Base-by-base conservation (phyloP, 2,113 vertebrate species). In the Dendropsophus ebraccatus region DNA sequence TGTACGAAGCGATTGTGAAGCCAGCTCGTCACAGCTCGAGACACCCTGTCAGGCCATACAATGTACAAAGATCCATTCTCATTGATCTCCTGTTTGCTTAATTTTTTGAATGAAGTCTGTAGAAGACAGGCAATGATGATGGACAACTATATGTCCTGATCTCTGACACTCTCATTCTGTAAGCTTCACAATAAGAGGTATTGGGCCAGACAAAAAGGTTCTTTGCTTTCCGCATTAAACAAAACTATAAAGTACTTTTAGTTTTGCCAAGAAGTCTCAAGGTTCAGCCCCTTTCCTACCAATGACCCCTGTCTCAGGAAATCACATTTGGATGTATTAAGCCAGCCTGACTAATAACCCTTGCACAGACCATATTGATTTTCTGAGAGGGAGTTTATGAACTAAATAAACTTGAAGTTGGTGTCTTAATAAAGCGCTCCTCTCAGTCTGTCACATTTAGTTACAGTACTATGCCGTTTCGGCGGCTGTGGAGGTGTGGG, bases 391-490 rank as follows among this genome's bases (percentile, higher is more conserved):
- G 93, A 96, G 94, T 96, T 95, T 95, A 96, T 95, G 94, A 96
- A 95, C 95, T 96, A 96, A 96, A 96, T 95, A 95, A 96, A 96
- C 95, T 95, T 94, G 92, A 93, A 95, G 94, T 94, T 95, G 94
- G 94, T 95, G 93, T 95, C 94, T 96, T 95, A 96, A 95, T 95
- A 95, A 96, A 95, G 94, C 94, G 94, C 94, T 94, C 94, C 93
- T 94, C 89, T 93, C 92, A 90, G 91, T 94, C 94, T 95, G 95
- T 96, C 95, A 96, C 95, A 95, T 94, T 95, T 94, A 92, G 94
- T 96, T 95, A 95, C 88, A 90, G 94, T 92, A 91, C 92, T 92
- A 91, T 90, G 91, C 92, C 91, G 93, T 95, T 95, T 95, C 93
- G 92, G 92, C 92, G 92, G 87, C 62, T 73, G 77, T 54, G 84